Conservation (phyloP, 2,888 invertebrate species). For the Choreutis nemorana region DNA sequence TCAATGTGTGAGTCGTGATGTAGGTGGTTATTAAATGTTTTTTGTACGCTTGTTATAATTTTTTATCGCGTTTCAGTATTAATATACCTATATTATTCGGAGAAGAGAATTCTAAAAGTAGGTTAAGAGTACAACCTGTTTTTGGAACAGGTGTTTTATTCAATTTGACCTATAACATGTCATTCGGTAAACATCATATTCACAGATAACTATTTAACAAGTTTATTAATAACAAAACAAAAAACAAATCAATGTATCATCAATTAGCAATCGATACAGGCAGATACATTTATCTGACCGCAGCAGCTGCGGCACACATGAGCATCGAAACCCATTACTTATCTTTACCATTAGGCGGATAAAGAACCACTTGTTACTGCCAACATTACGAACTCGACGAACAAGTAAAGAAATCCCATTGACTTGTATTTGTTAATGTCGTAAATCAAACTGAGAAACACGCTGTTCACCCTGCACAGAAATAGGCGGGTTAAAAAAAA, state of each 20-base stretch:
- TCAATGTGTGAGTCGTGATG: too few species aligned
- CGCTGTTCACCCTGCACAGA: constrained; percentile 36
- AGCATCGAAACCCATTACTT: constrained; percentile 29
- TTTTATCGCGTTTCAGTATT: too few species aligned
- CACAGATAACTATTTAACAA: constrained; percentile 6
- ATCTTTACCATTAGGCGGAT: constrained; percentile 42
- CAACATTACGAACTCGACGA: constrained; percentile 15
- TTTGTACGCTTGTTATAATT: too few species aligned
- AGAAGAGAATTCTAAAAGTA: too few species aligned
- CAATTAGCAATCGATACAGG: constrained; percentile 43
- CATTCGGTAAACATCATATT: too few species aligned
- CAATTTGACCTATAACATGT: too few species aligned
- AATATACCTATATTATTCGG: too few species aligned
- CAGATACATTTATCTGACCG: background rate
- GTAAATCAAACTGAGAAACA: constrained; percentile 42
- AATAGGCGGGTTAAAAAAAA: constrained; percentile 39
- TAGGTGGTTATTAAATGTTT: too few species aligned
- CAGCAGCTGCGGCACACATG: too few species aligned
- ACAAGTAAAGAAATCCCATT: constrained; percentile 1
- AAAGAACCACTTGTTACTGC: constrained; percentile 35
- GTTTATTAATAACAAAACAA: constrained; percentile 16
- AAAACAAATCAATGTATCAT: constrained; percentile 31
- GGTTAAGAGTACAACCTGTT: too few species aligned
- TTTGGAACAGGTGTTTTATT: too few species aligned
- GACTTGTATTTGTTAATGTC: constrained; percentile 16